Evolutionary conservation across 2,888 invertebrate species (phyloP).

Genomic region (Thereva unica): DNA sequence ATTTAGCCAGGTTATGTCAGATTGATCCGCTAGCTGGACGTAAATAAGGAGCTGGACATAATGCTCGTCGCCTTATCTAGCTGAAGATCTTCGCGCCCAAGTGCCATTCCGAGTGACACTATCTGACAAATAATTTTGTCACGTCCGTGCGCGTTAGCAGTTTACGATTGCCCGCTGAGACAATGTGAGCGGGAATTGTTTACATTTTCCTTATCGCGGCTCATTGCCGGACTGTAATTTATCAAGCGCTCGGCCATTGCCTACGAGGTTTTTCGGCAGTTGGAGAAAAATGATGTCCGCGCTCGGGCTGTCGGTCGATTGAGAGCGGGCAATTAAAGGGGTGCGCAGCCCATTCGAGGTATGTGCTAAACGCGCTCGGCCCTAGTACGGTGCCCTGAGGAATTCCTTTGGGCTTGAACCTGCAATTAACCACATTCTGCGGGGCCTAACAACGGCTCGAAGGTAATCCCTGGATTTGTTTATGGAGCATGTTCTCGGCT

Average conservation of each 20-base stretch:
- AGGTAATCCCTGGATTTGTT: constrained; percentile 23
- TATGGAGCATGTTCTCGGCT: constrained; percentile 25
- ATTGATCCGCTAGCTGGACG: neutral
- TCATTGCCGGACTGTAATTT: too few species aligned
- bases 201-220: neutral
- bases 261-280: too few species aligned
- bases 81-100: constrained; percentile 19
- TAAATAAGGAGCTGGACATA: neutral
- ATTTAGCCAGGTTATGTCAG: constrained; percentile 11
- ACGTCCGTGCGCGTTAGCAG: constrained; percentile 23
- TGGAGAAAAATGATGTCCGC: too few species aligned
- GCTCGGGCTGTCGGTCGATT: too few species aligned
- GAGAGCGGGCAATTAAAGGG: constrained; percentile 22
- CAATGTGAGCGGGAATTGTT: constrained; percentile 1
- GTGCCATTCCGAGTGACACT: constrained; percentile 19
- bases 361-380: constrained; percentile 19
- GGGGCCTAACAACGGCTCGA: constrained; percentile 8
- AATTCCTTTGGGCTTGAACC: constrained; percentile 21
- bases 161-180: constrained; percentile 7
- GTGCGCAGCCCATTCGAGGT: constrained; percentile 4
- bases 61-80: constrained; percentile 10
- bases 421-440: constrained; percentile 30
- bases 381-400: constrained; percentile 26
- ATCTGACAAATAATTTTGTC: constrained; percentile 42
- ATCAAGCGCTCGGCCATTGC: too few species aligned